Evolutionary conservation across 2,797 vertebrate genomes (phyloP).

Genomic region (Tolypeutes matacus): DNA sequence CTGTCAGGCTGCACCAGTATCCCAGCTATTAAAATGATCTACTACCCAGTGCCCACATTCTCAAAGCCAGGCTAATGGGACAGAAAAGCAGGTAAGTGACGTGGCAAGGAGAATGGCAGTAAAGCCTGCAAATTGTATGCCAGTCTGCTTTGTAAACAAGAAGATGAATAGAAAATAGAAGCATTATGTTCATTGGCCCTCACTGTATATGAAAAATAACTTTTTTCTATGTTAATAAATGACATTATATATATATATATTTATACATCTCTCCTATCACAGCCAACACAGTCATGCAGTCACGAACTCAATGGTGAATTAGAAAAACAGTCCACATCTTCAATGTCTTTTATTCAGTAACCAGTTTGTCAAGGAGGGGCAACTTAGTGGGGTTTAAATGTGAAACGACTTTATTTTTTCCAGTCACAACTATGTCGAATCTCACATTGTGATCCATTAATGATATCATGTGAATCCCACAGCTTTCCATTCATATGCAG

Average conservation of each 20-base stretch:
- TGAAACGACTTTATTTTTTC: conserved; percentile 45
- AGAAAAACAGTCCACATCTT: conserved; percentile 43
- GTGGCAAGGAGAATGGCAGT: conserved; percentile 85
- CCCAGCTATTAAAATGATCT: conserved; percentile 84
- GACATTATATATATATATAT: conserved; percentile 36
- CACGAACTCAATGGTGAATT: not conserved
- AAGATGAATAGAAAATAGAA: conserved; percentile 73
- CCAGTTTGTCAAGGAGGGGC: conserved; percentile 10
- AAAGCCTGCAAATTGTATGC: conserved; percentile 80
- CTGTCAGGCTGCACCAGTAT: conserved; percentile 80
- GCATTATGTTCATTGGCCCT: conserved; percentile 73
- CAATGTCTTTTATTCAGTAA: conserved; percentile 44
- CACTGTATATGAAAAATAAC: conserved; percentile 64
- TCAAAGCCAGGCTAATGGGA: conserved; percentile 82
- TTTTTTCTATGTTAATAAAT: conserved; percentile 73
- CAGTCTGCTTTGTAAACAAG: conserved; percentile 79
- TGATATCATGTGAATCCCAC: not conserved
- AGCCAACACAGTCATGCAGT: not conserved
- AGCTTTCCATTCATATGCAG: not conserved
- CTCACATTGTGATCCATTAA: conserved; percentile 8
- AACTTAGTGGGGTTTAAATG: conserved; percentile 1
- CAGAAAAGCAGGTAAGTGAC: conserved; percentile 84
- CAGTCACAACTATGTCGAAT: not conserved
- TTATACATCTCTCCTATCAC: not conserved
- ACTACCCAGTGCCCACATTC: conserved; percentile 72